Base-by-base conservation (phyloP, 92 coral and sea anemone genomes). In the Parazoanthus swiftii region DNA sequence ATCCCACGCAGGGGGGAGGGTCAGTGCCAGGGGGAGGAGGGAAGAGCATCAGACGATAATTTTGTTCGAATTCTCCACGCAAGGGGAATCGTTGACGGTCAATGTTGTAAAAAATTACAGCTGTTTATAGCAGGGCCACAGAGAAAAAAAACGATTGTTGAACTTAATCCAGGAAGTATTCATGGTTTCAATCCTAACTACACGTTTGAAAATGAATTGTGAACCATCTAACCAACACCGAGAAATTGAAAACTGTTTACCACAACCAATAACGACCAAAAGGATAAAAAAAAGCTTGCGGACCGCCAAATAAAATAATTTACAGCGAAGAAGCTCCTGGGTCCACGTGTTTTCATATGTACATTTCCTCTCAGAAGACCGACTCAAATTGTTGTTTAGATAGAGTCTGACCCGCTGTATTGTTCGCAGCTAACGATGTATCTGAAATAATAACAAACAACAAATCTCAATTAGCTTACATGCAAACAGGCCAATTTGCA, bases 381-480 rank as follows among this genome's bases (percentile, higher is more conserved):
- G 25, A 63, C 70, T 63, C 21, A 4, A 72, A 72, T 43, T 50
- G 48, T 15, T 84, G 58, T 26, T 72, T 35, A 84, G 87, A 70
- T 84, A 6, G 79, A 13, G 7, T 84, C 63, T 3, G 43, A 48
- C 6, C 26, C 87, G 87, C 66, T 51, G 42, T 89, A 90, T 80
- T 88, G 89, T 85, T 94, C 93, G 71, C 96, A 94, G 88, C 88
- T 89, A 85, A 94, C 92, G 44, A 94, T 94, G 82, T 94, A 94
- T 93, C 96, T 94, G 81, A 50, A 54, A 88, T 35, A n/a, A 71
- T 4, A 74, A 77, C 23, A 72, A 77, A n/a, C 9, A 72, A 13
- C 51, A 37, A 0, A 21, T 33, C 18, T 35, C 0, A 18, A 2
- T 20, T 20, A 42, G 39, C 20, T 0, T 76, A 0, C 46, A 16